Base-by-base conservation (phyloP, 2,797 vertebrate genomes). In the Xenopus petersii region DNA sequence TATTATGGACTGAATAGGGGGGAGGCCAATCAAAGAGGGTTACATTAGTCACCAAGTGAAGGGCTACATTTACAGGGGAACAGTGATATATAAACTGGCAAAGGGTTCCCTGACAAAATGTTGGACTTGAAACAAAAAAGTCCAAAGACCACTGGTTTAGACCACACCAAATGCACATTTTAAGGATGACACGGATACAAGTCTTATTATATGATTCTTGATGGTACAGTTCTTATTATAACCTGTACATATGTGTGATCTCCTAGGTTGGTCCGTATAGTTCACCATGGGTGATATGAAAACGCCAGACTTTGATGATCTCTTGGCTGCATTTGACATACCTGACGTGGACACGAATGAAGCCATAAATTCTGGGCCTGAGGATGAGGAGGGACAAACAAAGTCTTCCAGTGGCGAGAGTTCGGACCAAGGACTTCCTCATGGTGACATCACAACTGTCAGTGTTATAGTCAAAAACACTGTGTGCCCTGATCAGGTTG, bases 401-500 rank as follows among this genome's bases (percentile, higher is more conserved):
- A 87, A 83, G 26, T 67, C 75, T 0, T 81, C 71, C 13, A 81
- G 87, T 0, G 84, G 80, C 0, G 91, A 89, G 3, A 74, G 83
- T 5, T 67, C 94, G 0, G 92, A 93, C 33, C 88, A 82, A 1
- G 79, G 60, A 6, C 84, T 86, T 9, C 82, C 85, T 0, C 87
- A 85, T 0, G 0, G 83, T 0, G 94, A 97, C 49, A 93, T 92
- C 33, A 90, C 95, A 0, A 89, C 89, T 0, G 96, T 99, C 81
- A 99, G 97, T 0, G 96, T 99, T 16, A 99, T 99, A 0, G 97
- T 99, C 36, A 98, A 98, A 86, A 98, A 99, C 86, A 96, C 89
- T 0, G 93, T 95, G 16, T 92, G 89, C 3, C 87, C 94, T 0
- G 95, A 97, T 79, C 89, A 91, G 82, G 73, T 77, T 0, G 91